Evolutionary conservation across 2,797 vertebrate genomes (phyloP).

Genomic region (Poecilia velifera): DNA sequence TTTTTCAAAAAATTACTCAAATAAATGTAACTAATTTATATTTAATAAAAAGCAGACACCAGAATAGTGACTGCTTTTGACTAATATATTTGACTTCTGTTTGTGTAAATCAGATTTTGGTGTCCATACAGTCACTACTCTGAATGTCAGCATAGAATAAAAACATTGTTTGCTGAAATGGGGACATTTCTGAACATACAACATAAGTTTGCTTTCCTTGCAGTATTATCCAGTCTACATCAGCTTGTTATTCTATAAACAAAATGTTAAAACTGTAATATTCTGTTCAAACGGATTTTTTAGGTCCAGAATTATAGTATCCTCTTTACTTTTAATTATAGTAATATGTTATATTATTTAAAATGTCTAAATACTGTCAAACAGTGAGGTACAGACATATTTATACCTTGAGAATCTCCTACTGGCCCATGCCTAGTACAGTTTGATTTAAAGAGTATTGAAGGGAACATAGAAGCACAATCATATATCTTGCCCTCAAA

Average conservation of each 20-base stretch:
- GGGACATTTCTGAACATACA: too few relatives aligned
- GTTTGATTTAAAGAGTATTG: constrained; percentile 64
- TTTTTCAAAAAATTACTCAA: too few relatives aligned
- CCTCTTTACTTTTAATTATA: neutral
- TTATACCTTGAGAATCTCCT: neutral
- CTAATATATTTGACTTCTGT: neutral
- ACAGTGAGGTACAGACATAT: neutral
- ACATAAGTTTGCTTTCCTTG: constrained; percentile 24
- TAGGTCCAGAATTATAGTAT: neutral
- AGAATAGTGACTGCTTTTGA: neutral
- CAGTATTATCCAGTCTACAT: constrained; percentile 29
- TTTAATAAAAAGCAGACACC: neutral
- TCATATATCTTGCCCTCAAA: constrained; percentile 34
- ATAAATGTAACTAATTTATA: neutral
- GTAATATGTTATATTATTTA: neutral
- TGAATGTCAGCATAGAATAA: neutral
- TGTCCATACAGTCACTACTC: neutral
- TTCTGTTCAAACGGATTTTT: neutral
- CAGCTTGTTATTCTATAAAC: neutral
- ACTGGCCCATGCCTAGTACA: constrained; percentile 12
- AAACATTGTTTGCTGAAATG: neutral
- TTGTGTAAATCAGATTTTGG: neutral
- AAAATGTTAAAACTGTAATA: neutral
- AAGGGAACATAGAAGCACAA: constrained; percentile 33
- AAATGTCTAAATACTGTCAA: neutral